Evolutionary conservation across 2,113 vertebrate species (phyloP).

Genomic region (Anolis sagrei): DNA sequence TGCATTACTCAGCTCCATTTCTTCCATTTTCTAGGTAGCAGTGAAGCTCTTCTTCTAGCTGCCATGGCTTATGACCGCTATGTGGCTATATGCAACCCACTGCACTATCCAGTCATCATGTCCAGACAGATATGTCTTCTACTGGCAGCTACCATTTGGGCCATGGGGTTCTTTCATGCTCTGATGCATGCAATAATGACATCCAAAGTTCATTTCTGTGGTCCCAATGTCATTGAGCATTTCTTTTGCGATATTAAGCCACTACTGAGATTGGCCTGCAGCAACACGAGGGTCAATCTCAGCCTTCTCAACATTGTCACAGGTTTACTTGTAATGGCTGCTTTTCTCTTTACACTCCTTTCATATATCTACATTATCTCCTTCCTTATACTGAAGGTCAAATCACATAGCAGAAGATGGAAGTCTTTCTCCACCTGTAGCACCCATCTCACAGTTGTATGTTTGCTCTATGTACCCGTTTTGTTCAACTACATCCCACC

Average conservation of each 20-base stretch:
- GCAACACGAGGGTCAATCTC: slow-evolving; percentile 39
- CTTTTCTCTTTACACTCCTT: slow-evolving; percentile 47
- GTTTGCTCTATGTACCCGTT: slow-evolving; percentile 47
- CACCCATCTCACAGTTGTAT: slow-evolving; percentile 50
- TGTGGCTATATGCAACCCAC: slow-evolving; percentile 30
- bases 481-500: slow-evolving; percentile 57
- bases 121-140: not conserved
- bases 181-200: slow-evolving; percentile 41
- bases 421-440: slow-evolving; percentile 54
- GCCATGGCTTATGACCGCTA: slow-evolving; percentile 47
- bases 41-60: slow-evolving; percentile 47
- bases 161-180: slow-evolving; percentile 40
- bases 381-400: slow-evolving; percentile 45
- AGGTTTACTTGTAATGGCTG: slow-evolving; percentile 28
- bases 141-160: slow-evolving; percentile 17
- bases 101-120: slow-evolving; percentile 41
- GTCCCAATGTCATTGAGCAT: slow-evolving; percentile 43
- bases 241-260: slow-evolving; percentile 60
- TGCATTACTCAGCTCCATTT: slow-evolving; percentile 60
- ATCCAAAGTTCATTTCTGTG: slow-evolving; percentile 41
- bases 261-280: slow-evolving; percentile 49
- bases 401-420: slow-evolving; percentile 30
- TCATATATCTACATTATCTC: slow-evolving; percentile 55
- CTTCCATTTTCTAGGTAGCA: slow-evolving; percentile 56
- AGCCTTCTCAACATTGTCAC: slow-evolving; percentile 42